Evolutionary conservation across 2,797 vertebrate genomes (phyloP).

Genomic region (Limnodromus scolopaceus): DNA sequence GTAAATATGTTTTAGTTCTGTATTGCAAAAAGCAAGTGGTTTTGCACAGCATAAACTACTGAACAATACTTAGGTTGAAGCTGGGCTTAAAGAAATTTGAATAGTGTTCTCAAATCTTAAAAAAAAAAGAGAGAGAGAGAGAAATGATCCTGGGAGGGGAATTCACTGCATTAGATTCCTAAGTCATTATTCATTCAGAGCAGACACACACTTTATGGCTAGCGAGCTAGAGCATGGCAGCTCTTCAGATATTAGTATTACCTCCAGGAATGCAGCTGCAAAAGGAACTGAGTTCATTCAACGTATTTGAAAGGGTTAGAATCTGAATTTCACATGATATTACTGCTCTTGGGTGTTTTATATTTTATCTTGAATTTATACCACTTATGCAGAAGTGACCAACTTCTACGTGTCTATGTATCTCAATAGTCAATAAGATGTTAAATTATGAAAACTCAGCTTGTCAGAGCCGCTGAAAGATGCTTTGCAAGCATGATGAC

Average conservation of each 20-base stretch:
- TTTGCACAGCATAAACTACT: background rate
- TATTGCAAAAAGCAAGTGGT: background rate
- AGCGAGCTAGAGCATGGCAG: background rate
- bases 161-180: background rate
- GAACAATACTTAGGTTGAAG: background rate
- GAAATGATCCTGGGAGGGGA: background rate
- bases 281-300: background rate
- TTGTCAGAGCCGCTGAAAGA: background rate
- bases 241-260: background rate
- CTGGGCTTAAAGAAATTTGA: background rate
- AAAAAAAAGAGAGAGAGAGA: background rate
- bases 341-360: accelerated
- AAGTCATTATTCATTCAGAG: background rate
- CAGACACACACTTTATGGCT: background rate
- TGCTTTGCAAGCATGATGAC: background rate
- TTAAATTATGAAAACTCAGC: background rate
- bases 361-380: background rate
- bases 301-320: background rate
- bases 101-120: background rate
- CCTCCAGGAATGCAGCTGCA: background rate
- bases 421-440: background rate
- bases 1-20: background rate
- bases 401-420: background rate
- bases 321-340: background rate
- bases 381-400: background rate